Percentiles rank a stretch among this genome's conserved stretches.
phyloP scores from a whole-genome alignment of 2,113 vertebrate species.

The Chrysemys picta region DNA sequence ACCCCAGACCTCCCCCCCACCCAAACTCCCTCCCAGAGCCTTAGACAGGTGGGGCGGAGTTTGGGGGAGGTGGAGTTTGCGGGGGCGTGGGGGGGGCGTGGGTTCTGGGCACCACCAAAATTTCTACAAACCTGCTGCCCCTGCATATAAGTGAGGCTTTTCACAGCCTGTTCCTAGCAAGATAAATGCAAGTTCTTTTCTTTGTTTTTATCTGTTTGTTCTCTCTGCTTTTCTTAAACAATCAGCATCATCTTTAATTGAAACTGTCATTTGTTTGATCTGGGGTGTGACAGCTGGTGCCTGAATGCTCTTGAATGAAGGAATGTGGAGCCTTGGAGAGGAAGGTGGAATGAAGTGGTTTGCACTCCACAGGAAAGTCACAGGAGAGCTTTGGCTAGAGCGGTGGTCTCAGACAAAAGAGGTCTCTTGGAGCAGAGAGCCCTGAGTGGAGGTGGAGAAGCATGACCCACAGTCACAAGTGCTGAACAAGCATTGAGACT shows the following conservation, averaged over 20 bases:
- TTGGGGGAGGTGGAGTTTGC: no score
- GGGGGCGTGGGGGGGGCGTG: no score
- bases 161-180: not conserved
- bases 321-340: not conserved
- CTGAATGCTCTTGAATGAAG: constrained; percentile 26
- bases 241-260: not conserved
- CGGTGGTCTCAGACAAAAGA: not conserved
- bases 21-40: no score
- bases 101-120: no score
- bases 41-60: no score
- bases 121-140: no score
- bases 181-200: not conserved
- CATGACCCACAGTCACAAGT: not conserved
- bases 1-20: no score
- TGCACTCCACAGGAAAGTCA: constrained; percentile 11
- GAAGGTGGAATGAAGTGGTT: constrained; percentile 12
- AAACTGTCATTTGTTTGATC: constrained; percentile 12
- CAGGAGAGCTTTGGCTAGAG: not conserved
- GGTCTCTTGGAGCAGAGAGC: rapidly evolving
- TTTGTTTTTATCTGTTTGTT: not conserved
- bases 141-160: not conserved
- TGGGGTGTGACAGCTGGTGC: not conserved
- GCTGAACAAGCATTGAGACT: not conserved
- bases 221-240: not conserved
- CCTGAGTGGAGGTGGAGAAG: not conserved